Evolutionary conservation across 2,888 invertebrate genomes (phyloP).

Genomic region (Cantharis rufa): DNA sequence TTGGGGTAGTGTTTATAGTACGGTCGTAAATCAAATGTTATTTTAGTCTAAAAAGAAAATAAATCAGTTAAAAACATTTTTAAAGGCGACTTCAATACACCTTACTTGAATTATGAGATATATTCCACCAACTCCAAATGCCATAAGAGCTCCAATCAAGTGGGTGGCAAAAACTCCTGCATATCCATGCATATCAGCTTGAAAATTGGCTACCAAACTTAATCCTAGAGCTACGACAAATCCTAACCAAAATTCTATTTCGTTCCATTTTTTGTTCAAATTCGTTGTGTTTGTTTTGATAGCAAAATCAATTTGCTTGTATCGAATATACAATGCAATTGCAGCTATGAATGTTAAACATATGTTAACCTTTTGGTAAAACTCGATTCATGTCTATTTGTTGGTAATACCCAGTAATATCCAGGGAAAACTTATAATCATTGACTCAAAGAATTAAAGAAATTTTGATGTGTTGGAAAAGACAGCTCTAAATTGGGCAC

Average conservation of each 20-base stretch:
- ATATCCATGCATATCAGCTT: neutral
- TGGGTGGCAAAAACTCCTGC: conserved; percentile 5
- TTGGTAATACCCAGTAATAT: no score
- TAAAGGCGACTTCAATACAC: neutral
- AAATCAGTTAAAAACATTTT: neutral
- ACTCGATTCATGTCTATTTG: no score
- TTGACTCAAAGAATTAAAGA: no score
- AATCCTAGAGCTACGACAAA: conserved; percentile 16
- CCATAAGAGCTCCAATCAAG: conserved; percentile 22
- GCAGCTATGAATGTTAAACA: neutral
- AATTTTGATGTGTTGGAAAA: no score
- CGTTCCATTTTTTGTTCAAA: conserved; percentile 1
- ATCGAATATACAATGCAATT: conserved; percentile 3
- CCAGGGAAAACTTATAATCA: no score
- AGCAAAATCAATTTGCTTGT: conserved; percentile 13
- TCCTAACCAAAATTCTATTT: conserved; percentile 14
- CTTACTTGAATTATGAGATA: conserved; percentile 22
- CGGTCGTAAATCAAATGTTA: neutral
- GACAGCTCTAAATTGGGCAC: no score
- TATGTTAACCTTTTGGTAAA: neutral
- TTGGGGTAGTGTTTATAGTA: neutral
- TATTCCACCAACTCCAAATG: conserved; percentile 19
- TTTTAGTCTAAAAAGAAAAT: conserved; percentile 4
- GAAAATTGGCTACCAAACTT: conserved; percentile 27
- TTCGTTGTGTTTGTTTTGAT: neutral